Evolutionary conservation across 1,140 invertebrate genomes (phyloP), one percentile per base, ranked within the genome.

Genomic region (Cydia fagiglandana): DNA sequence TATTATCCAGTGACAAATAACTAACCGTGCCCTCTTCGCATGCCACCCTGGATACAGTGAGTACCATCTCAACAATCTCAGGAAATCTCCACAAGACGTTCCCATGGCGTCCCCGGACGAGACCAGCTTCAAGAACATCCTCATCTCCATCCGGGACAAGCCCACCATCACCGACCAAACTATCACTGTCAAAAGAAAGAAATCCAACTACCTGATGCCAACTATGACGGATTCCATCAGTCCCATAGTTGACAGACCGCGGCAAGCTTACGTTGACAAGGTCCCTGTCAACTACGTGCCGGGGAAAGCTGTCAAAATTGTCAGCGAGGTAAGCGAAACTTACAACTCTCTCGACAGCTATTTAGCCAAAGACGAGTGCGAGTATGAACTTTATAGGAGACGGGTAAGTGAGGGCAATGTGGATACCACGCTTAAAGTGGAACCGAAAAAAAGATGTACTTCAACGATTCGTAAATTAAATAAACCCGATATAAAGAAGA

Each of bases 271-370:
- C 50, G 28, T 88, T 5, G 89, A 91, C 45, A 91, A 88, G 75
- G 87, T 88, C 1, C 84, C 89, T 0, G 47, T 85, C 2, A 85
- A 74, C 0, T 92, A 91, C 66, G 83, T 93, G 0, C 91, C 89
- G 0, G 91, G 91, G 0, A 91, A 91, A 75, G 91, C 91, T 0
- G 90, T 92, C 7, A 92, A 91, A 78, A 90, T 91, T 4, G 78
- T 87, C n/a, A 84, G 87, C 53, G 83, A 88, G 93, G 93, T 94
- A 93, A 93, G 93, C 89, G 83, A 81, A 0, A 83, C 83, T 0
- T 84, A 88, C 47, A 77, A 77, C 17, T 91, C 91, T 5, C 76
- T 92, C 6, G 91, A 92, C 24, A 91, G 88, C 20, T 91, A 88
- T 24, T 75, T 91, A 15, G 77, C 78, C 0, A 90, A 88, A n/a